Conservation (phyloP, 2,888 invertebrate species). For the Glaucopsyche alexis region DNA sequence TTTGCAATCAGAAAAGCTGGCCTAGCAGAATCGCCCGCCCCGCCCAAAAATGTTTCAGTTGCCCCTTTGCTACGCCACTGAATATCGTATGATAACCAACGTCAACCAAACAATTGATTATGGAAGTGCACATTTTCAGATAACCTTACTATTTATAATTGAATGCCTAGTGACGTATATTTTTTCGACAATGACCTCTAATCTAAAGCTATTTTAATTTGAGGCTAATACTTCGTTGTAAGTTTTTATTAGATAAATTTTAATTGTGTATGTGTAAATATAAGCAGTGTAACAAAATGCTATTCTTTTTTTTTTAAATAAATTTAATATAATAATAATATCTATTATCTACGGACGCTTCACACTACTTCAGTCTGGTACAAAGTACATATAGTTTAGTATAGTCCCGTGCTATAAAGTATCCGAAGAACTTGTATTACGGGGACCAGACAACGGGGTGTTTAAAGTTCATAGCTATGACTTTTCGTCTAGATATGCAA, state of each 20-base stretch:
- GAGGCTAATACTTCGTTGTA: not conserved
- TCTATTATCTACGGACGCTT: no score
- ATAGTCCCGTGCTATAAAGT: no score
- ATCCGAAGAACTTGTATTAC: no score
- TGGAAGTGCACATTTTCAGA: slow-evolving; percentile 18
- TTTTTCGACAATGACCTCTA: slow-evolving; percentile 26
- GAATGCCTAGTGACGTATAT: not conserved
- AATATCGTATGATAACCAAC: slow-evolving; percentile 16
- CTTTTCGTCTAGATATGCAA: no score
- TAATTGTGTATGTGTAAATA: no score
- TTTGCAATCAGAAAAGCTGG: not conserved
- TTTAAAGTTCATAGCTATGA: no score
- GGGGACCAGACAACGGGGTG: no score
- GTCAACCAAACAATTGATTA: slow-evolving; percentile 10
- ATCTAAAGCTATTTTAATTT: not conserved
- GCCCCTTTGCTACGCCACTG: not conserved
- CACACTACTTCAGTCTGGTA: no score
- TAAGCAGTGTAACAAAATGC: no score
- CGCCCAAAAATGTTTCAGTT: not conserved
- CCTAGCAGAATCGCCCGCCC: not conserved
- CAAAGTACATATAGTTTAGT: no score
- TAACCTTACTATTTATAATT: slow-evolving; percentile 25
- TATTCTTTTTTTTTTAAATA: no score
- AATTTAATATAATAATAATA: no score
- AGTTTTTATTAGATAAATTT: not conserved